These are phyloP conservation scores for Pantherophis alleghaniensis DNA, from an alignment of 2,797 vertebrate species.

Conservation along the genomic window DNA sequence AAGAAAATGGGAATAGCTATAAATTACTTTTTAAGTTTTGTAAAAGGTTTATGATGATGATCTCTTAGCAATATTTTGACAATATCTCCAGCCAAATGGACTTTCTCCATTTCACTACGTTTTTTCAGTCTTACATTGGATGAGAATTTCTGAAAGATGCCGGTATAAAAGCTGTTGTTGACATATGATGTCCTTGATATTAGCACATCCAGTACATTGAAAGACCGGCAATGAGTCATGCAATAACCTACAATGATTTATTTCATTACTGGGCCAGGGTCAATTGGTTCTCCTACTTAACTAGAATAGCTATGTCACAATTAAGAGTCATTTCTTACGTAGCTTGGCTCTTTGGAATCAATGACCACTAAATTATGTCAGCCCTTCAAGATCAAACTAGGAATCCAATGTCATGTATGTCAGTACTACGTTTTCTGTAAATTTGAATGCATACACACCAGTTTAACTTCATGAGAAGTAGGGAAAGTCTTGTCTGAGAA, in stretches of 20 bases:
- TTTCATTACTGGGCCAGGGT: not conserved
- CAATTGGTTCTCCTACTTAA: not conserved
- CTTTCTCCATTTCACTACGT: not conserved
- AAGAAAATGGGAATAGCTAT: constrained; percentile 6
- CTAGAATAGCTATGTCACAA: not conserved
- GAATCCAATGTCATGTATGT: not conserved
- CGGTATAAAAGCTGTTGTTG: not conserved
- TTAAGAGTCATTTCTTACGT: not conserved
- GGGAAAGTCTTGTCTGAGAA: not conserved
- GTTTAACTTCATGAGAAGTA: not conserved
- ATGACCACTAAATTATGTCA: not conserved
- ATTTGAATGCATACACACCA: not conserved
- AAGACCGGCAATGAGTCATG: not conserved
- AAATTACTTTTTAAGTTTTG: not conserved
- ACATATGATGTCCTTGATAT: not conserved
- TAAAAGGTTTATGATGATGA: constrained; percentile 25
- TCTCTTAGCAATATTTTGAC: not conserved
- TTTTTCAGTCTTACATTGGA: not conserved
- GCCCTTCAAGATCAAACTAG: not conserved
- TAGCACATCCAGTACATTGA: not conserved
- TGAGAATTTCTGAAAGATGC: not conserved
- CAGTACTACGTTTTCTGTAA: not conserved
- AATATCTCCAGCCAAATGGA: not conserved
- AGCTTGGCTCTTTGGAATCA: not conserved
- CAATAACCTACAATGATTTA: not conserved